These are phyloP conservation scores for Pelosia muscerda DNA, from an alignment of 2,888 invertebrate genomes.

Conservation along the genomic window DNA sequence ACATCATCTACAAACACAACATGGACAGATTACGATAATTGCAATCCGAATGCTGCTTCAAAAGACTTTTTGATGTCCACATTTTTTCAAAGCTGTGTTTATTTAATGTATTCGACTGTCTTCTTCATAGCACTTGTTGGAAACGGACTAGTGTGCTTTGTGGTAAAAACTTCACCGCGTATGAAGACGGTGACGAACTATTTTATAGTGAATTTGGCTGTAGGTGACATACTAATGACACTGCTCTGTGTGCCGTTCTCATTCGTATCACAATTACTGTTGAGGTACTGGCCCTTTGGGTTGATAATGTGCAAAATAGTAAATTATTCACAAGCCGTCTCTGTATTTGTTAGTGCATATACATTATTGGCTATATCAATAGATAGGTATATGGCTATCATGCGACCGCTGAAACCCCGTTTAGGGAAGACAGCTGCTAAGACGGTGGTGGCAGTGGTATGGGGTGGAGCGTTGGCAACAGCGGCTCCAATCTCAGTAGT, in stretches of 20 bases:
- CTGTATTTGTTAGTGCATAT: constrained; percentile 95
- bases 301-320: constrained; percentile 93
- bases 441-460: constrained; percentile 90
- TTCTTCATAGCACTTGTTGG: constrained; percentile 91
- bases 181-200: constrained; percentile 97
- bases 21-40: constrained; percentile 65
- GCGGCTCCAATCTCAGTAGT: constrained; percentile 94
- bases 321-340: constrained; percentile 93
- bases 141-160: constrained; percentile 94
- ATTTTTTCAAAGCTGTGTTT: constrained; percentile 89
- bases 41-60: constrained; percentile 56
- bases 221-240: constrained; percentile 96
- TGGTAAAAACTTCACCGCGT: constrained; percentile 93
- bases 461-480: constrained; percentile 92
- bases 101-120: constrained; percentile 90
- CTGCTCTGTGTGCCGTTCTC: constrained; percentile 96
- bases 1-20: constrained; percentile 54
- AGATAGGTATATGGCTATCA: constrained; percentile 96
- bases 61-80: constrained; percentile 71
- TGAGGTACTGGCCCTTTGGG: constrained; percentile 97
- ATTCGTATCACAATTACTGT: constrained; percentile 92
- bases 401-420: constrained; percentile 94
- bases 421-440: constrained; percentile 91
- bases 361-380: constrained; percentile 96
- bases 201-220: constrained; percentile 95